Percentiles rank a stretch among this genome's conserved stretches.
Evolutionary conservation across 2,113 vertebrate species (phyloP).

Genomic region (Hymenochirus boettgeri): DNA sequence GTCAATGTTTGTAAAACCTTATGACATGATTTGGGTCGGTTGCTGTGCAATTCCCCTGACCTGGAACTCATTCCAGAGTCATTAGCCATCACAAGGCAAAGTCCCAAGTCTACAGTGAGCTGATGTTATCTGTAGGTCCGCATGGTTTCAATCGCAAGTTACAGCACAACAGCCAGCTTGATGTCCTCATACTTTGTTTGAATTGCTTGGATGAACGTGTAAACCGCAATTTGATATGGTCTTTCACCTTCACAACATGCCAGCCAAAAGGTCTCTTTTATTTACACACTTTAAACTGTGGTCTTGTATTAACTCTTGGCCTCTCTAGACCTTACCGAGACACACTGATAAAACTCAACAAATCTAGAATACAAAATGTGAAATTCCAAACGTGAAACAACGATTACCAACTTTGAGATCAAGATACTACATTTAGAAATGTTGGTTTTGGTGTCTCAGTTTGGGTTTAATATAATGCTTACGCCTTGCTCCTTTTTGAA

Average conservation of each 20-base stretch:
- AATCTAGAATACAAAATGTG: too few relatives aligned
- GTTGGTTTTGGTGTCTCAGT: too few relatives aligned
- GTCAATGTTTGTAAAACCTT: constrained; percentile 36
- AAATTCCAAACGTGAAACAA: too few relatives aligned
- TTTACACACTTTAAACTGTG: not conserved
- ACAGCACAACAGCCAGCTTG: constrained; percentile 18
- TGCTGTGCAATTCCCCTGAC: constrained; percentile 18
- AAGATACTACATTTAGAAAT: too few relatives aligned
- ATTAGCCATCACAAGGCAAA: constrained; percentile 33
- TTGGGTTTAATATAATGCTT: too few relatives aligned
- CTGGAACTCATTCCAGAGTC: constrained; percentile 31
- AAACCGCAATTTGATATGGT: constrained; percentile 14
- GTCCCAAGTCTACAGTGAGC: constrained; percentile 39
- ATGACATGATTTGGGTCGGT: not conserved
- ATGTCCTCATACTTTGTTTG: constrained; percentile 19
- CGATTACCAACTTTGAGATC: too few relatives aligned
- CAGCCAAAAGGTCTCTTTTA: not conserved
- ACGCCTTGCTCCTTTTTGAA: too few relatives aligned
- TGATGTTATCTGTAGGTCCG: constrained; percentile 32
- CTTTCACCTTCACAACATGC: constrained; percentile 9
- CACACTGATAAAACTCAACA: too few relatives aligned
- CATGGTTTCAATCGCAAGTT: not conserved
- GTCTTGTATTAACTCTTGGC: not conserved
- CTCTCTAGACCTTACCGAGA: too few relatives aligned
- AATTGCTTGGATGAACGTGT: constrained; percentile 19